These are phyloP conservation scores for Hoplostethus atlanticus DNA, from an alignment of 2,797 vertebrate genomes.

Conservation along the genomic window DNA sequence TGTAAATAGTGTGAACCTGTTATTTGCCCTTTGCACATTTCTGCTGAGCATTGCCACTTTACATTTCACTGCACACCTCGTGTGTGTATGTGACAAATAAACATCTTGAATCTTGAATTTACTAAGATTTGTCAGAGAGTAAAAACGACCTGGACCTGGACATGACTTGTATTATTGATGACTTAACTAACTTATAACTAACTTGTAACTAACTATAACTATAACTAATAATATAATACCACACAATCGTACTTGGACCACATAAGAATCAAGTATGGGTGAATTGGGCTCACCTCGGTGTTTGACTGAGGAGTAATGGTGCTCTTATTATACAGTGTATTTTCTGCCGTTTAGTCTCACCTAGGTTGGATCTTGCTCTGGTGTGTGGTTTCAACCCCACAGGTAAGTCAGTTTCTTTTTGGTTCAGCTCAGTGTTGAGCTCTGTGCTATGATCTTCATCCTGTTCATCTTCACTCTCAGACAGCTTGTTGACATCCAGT, in stretches of 20 bases:
- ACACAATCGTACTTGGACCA: no score
- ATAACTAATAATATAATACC: no score
- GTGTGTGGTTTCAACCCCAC: slow-evolving; percentile 41
- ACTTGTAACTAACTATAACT: no score
- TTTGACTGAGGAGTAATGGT: neutral
- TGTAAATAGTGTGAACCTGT: no score
- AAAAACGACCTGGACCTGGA: no score
- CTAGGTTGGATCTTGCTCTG: slow-evolving; percentile 50
- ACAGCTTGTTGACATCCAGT: slow-evolving; percentile 33
- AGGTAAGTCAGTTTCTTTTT: slow-evolving; percentile 31
- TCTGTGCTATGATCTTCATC: slow-evolving; percentile 63
- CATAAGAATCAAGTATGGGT: neutral
- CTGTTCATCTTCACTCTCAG: slow-evolving; percentile 52
- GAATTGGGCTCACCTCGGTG: neutral
- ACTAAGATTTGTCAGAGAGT: neutral
- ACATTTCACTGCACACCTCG: no score
- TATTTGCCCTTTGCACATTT: no score
- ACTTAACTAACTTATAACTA: no score
- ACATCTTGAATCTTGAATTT: no score
- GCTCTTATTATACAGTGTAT: neutral
- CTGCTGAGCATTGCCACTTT: no score
- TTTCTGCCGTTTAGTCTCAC: slow-evolving; percentile 54
- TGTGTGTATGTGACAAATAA: no score
- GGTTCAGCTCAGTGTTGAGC: slow-evolving; percentile 37
- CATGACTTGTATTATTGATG: no score